Base-by-base conservation (phyloP, 1,140 invertebrate species). In the Drosophila azteca region DNA sequence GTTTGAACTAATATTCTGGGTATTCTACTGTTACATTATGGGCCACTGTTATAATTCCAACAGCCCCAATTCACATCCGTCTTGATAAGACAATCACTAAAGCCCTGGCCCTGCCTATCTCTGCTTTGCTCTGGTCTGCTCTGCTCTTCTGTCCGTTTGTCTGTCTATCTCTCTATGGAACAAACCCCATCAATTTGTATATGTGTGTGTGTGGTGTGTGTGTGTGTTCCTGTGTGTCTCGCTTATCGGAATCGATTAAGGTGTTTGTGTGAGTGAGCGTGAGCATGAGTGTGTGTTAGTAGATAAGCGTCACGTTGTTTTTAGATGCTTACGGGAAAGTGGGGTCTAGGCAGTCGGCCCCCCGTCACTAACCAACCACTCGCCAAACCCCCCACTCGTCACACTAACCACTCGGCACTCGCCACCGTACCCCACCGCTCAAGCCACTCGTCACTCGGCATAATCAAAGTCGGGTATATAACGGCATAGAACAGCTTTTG, bases 191-290 rank as follows among this genome's bases (percentile, higher is more conserved):
- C 35, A 39, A 4, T 39, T 3, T 39, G 35, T 4, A 39, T 35
- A 31, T 7, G 29, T 31, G 29, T 35, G 29, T 29, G 55, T 24
- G 45, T n/a, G n/a, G n/a, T n/a, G 46, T 65, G 20, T 20, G 57
- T 45, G 43, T 39, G 55, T 20, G 3, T n/a, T 35, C 11, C 20
- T 45, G 39, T n/a, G 51, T 20, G 39, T 1, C 24, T 46, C 8
- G 29, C 49, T 35, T 69, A 69, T 69, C 66, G 31, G 26, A 57
- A 69, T 69, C 64, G 51, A 69, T 69, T 69, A 24, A 26, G 64
- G 65, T 55, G 62, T 54, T 63, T 15, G 65, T 45, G 65, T 67
- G 48, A 62, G 64, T 53, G 48, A 22, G 6, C 1, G 13, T 7
- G 7, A 7, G 65, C 26, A 61, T 46, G 62, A 48, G 63, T 54